A percentile compares a stretch with the other conserved stretches of the same genome.
These are phyloP conservation scores for Indicator indicator DNA, from an alignment of 2,113 vertebrate genomes.

Conservation along the genomic window DNA sequence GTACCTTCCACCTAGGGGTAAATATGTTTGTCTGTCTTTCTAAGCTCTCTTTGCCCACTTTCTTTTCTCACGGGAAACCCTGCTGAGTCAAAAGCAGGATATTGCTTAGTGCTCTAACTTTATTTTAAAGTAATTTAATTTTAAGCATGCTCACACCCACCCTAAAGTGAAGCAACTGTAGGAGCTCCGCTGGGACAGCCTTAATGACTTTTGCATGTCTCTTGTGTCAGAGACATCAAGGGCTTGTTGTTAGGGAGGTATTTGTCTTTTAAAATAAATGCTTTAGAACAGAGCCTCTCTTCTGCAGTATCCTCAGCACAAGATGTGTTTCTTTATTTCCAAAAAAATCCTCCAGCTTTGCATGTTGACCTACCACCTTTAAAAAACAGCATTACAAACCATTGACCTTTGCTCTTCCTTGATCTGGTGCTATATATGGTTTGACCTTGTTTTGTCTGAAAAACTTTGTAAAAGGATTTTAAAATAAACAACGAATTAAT, in stretches of 20 bases:
- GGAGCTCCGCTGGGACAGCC: constrained; percentile 81
- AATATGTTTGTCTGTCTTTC: constrained; percentile 97
- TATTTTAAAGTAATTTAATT: constrained; percentile 96
- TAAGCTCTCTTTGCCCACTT: constrained; percentile 84
- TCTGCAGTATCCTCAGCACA: constrained; percentile 64
- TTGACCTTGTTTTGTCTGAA: constrained; percentile 80
- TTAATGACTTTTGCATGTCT: constrained; percentile 90
- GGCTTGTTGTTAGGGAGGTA: constrained; percentile 84
- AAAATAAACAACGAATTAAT: constrained; percentile 42
- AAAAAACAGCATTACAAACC: constrained; percentile 79
- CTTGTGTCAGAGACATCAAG: constrained; percentile 88
- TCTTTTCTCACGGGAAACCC: constrained; percentile 98
- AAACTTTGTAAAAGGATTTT: constrained; percentile 58
- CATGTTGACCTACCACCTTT: constrained; percentile 86
- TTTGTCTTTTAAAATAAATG: constrained; percentile 87
- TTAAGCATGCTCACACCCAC: constrained; percentile 86
- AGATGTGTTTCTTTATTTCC: constrained; percentile 59
- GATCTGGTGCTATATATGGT: constrained; percentile 71
- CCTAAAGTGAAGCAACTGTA: constrained; percentile 82
- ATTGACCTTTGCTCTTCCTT: constrained; percentile 78
- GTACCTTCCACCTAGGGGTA: constrained; percentile 98
- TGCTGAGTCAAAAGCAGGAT: constrained; percentile 86
- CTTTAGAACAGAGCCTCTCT: constrained; percentile 69
- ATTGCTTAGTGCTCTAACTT: constrained; percentile 87
- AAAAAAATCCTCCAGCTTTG: constrained; percentile 60